These are phyloP conservation scores for Psettodes erumei DNA, from an alignment of 2,113 vertebrate species.

Conservation along the genomic window DNA sequence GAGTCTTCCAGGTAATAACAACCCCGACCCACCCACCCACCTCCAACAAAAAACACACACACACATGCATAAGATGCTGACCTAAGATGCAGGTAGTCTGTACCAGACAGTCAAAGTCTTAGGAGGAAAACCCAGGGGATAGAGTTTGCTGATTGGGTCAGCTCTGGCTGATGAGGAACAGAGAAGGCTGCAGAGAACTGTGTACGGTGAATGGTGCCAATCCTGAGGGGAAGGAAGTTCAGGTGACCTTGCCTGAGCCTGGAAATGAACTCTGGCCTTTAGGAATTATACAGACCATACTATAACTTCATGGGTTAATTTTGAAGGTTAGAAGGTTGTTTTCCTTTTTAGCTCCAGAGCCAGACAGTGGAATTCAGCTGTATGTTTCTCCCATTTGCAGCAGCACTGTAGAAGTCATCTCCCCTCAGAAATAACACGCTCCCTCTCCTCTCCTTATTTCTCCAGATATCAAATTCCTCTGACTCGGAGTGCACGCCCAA, in stretches of 20 bases:
- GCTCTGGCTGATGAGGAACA: slow-evolving; percentile 66
- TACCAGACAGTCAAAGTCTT: slow-evolving; percentile 38
- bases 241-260: slow-evolving; percentile 62
- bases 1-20: slow-evolving; percentile 65
- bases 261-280: slow-evolving; percentile 76
- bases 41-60: slow-evolving; percentile 3
- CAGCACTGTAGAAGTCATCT: slow-evolving; percentile 25
- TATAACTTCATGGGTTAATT: slow-evolving; percentile 42
- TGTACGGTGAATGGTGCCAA: slow-evolving; percentile 42
- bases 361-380: slow-evolving; percentile 10
- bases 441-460: slow-evolving; percentile 61
- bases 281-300: slow-evolving; percentile 48
- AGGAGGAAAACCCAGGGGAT: slow-evolving; percentile 41
- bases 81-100: slow-evolving; percentile 21
- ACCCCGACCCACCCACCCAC: not conserved
- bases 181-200: slow-evolving; percentile 34
- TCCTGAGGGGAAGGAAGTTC: slow-evolving; percentile 72
- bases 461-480: slow-evolving; percentile 89
- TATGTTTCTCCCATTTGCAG: slow-evolving; percentile 9
- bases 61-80: not conserved
- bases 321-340: slow-evolving; percentile 36
- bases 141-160: slow-evolving; percentile 46
- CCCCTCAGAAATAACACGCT: slow-evolving; percentile 21
- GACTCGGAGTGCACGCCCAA: slow-evolving; percentile 90
- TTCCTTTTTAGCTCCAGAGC: slow-evolving; percentile 5